These are phyloP conservation scores for Campoplex nolae DNA, from an alignment of 2,888 invertebrate genomes.

Conservation along the genomic window DNA sequence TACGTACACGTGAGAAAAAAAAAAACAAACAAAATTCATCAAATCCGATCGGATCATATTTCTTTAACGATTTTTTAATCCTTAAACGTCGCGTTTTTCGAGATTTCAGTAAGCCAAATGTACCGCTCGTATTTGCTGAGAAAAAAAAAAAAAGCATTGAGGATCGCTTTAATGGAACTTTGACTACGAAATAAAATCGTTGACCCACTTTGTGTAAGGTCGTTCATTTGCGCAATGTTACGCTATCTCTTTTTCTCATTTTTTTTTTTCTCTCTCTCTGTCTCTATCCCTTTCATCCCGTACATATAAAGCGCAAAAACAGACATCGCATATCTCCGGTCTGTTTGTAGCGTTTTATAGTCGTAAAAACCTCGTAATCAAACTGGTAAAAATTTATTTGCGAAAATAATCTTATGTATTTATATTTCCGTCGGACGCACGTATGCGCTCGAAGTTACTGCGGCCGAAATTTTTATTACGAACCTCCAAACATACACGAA, in stretches of 20 bases:
- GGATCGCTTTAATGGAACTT: neutral
- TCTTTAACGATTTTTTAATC: neutral
- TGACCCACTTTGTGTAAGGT: conserved; percentile 72
- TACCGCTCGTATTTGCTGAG: neutral
- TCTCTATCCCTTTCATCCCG: conserved; percentile 5
- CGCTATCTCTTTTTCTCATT: conserved; percentile 7
- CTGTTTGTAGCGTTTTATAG: neutral
- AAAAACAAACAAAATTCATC: conserved; percentile 9
- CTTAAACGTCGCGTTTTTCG: conserved; percentile 18
- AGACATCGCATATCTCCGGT: neutral
- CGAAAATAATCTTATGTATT: neutral
- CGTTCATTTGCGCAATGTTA: conserved; percentile 71
- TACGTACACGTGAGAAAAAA: conserved; percentile 31
- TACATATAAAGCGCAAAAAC: conserved; percentile 4
- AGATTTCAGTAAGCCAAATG: conserved; percentile 27
- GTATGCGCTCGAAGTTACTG: neutral
- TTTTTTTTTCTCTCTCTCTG: conserved; percentile 1
- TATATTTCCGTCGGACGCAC: neutral
- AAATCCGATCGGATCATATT: conserved; percentile 1
- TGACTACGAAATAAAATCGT: conserved; percentile 69
- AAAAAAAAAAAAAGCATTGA: neutral
- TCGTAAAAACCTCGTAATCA: neutral
- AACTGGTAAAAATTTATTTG: neutral
- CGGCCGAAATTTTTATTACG: neutral
- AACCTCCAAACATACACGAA: neutral